Conservation (phyloP, 1,140 invertebrate genomes). For the Ostrea edulis region DNA sequence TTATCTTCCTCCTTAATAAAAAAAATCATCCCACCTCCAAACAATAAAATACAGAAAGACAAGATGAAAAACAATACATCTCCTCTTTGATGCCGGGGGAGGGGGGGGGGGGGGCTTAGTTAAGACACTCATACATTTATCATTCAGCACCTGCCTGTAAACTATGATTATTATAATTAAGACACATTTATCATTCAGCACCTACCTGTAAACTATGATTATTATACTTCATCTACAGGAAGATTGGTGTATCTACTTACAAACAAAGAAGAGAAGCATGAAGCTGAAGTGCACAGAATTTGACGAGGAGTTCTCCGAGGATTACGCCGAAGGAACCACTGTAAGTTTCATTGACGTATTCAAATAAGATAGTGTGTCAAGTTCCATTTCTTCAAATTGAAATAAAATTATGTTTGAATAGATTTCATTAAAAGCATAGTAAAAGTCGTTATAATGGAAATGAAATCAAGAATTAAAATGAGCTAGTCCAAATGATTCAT, state of each 20-base stretch:
- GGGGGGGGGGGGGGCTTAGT: too few species aligned
- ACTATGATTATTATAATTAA: background rate
- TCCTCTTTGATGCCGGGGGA: too few species aligned
- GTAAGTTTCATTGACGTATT: conserved; percentile 42
- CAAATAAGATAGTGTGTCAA: background rate
- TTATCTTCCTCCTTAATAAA: too few species aligned
- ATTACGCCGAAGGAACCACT: conserved; percentile 68
- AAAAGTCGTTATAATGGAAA: too few species aligned
- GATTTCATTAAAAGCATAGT: too few species aligned
- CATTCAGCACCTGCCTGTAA: background rate
- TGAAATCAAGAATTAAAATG: too few species aligned
- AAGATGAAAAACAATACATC: too few species aligned
- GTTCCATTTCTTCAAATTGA: background rate
- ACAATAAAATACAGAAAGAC: too few species aligned
- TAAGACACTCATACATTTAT: too few species aligned
- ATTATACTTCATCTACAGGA: conserved; percentile 67
- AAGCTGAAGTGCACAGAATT: conserved; percentile 76
- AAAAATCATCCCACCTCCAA: too few species aligned
- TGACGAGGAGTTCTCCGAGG: conserved; percentile 72
- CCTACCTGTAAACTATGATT: background rate
- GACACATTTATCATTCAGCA: background rate
- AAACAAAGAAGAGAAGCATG: conserved; percentile 71
- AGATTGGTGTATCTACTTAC: conserved; percentile 75
- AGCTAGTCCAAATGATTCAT: too few species aligned
- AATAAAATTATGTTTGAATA: background rate